These are phyloP conservation scores for Pipa parva DNA, from an alignment of 2,113 vertebrate genomes.

Conservation along the genomic window DNA sequence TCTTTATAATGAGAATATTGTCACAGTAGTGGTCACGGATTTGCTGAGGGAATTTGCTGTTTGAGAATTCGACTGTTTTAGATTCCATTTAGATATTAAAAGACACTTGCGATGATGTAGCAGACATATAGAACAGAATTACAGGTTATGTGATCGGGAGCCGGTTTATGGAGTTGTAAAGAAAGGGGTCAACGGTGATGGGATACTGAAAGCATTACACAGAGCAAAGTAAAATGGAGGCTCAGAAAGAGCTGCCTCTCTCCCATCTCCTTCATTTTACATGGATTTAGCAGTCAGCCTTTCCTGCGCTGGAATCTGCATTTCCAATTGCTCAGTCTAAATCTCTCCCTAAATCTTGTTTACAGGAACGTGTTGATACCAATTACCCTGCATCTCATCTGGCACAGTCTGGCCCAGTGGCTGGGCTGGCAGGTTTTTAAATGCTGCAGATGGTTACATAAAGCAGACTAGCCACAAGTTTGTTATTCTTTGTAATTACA, in stretches of 20 bases:
- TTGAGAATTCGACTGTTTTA: too few relatives aligned
- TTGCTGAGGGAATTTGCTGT: too few relatives aligned
- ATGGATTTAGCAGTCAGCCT: conserved; percentile 3
- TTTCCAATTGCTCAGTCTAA: background rate
- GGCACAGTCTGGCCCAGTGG: conserved; percentile 59
- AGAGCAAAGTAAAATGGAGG: too few relatives aligned
- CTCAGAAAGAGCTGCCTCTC: background rate
- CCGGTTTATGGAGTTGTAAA: too few relatives aligned
- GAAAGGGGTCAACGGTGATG: too few relatives aligned
- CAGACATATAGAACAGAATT: too few relatives aligned
- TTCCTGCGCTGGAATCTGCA: background rate
- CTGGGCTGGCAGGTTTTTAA: conserved; percentile 74
- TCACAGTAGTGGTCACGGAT: too few relatives aligned
- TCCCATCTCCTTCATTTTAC: background rate
- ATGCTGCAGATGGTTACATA: conserved; percentile 54
- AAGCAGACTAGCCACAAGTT: conserved; percentile 70
- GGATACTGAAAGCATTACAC: too few relatives aligned
- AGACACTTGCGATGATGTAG: too few relatives aligned
- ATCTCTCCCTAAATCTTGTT: conserved; percentile 72
- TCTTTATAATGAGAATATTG: too few relatives aligned
- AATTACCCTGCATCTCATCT: conserved; percentile 91
- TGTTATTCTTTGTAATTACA: conserved; percentile 98
- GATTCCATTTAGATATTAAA: too few relatives aligned
- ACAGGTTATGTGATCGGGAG: too few relatives aligned
- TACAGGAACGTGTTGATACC: conserved; percentile 82